Percentiles rank a stretch among this genome's conserved stretches.
Evolutionary conservation across 1,140 invertebrate genomes (phyloP).

Genomic region (Dreissena rostriformis): DNA sequence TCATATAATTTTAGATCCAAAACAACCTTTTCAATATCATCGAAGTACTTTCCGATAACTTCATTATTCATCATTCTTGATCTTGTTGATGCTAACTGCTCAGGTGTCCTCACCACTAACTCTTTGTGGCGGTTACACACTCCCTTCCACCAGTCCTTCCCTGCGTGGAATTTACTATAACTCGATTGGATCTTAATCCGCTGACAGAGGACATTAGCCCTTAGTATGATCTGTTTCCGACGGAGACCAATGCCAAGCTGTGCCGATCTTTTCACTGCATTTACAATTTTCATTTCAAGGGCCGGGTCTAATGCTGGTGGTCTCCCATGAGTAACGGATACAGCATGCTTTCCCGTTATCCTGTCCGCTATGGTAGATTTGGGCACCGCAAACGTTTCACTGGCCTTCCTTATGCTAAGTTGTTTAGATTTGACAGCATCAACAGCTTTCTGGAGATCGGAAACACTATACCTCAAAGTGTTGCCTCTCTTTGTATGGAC

Average conservation of each 20-base stretch:
- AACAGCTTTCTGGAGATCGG: neutral
- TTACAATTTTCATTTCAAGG: conserved; percentile 48
- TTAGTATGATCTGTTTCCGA: conserved; percentile 27
- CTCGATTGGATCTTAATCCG: conserved; percentile 17
- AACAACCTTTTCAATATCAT: conserved; percentile 12
- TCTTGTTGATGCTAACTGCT: conserved; percentile 50
- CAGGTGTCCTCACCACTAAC: conserved; percentile 49
- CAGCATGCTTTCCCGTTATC: conserved; percentile 24
- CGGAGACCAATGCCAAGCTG: conserved; percentile 44
- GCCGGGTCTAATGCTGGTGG: conserved; percentile 27
- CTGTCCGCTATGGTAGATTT: conserved; percentile 51
- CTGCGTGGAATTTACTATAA: conserved; percentile 47
- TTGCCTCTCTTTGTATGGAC: conserved; percentile 10
- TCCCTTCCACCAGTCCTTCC: conserved; percentile 56
- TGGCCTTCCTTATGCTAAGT: conserved; percentile 37
- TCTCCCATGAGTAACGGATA: conserved; percentile 12
- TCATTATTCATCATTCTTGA: too few species aligned
- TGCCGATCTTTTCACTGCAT: conserved; percentile 10
- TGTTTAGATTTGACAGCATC: conserved; percentile 26
- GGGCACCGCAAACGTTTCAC: conserved; percentile 16
- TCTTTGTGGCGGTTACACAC: conserved; percentile 49
- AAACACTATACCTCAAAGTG: neutral
- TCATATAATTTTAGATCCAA: neutral
- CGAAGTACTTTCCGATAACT: too few species aligned
- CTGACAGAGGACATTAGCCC: conserved; percentile 39